Evolutionary conservation across 2,113 vertebrate species (phyloP), one percentile per base, ranked within the genome.

Genomic region (Myocastor coypus): DNA sequence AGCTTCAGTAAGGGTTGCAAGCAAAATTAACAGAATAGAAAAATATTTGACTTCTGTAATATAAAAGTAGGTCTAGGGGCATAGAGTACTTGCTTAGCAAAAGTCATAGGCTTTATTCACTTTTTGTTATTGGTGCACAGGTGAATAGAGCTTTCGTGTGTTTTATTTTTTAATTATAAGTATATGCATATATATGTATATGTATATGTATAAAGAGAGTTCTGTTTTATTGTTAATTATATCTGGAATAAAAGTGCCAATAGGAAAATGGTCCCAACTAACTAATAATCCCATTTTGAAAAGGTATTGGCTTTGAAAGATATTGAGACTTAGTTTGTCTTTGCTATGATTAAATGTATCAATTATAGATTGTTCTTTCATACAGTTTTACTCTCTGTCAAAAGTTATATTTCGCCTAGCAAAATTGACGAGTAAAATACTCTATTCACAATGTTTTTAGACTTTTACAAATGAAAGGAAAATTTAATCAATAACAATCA

Each of bases 291-390:
- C 16, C 46, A 66, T 42, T 92, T 87, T 87, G 28, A 59, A 86
- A 94, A 86, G 34, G 8, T 46, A 80, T 1, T 84, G 40, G 20
- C 24, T 92, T 94, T 95, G 46, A 83, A 94, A 84, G 20, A 26
- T 69, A 87, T 66, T 90, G 40, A 16, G 77, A 88, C 10, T 81
- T 73, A 90, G 32, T 81, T 64, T 85, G 37, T 80, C 69, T 87
- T 94, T 92, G n/a, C n/a, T 64, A 78, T 80, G 57, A 84, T 93
- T 95, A 91, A 92, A 95, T 71, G 32, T 82, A 28, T 84, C 87
- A 94, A 86, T 87, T 52, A 64, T 2, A 40, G 59, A 30, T 42
- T 73, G 59, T 3, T 91, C 5, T 89, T 96, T 73, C 46, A 86
- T 71, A 16, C 4, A n/a, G 68, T 69, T 91, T 92, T 78, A 75